phyloP scores from a whole-genome alignment of 2,888 invertebrate genomes.

The Drosophila parthenogenetica region DNA sequence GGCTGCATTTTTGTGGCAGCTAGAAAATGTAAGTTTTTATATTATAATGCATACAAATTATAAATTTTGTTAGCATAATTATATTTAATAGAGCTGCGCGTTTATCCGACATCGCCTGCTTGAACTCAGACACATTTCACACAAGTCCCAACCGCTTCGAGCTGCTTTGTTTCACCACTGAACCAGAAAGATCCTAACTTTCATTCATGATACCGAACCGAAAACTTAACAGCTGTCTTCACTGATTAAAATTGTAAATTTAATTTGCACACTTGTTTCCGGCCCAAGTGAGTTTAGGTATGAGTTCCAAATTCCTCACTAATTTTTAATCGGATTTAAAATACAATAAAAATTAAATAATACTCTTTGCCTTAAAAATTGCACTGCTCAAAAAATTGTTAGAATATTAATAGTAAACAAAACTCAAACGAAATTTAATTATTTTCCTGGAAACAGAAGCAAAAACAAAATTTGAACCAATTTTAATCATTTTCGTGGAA shows the following conservation, averaged over 20 bases:
- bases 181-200: conserved; percentile 66
- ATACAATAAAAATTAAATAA: too few relatives aligned
- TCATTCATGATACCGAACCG: conserved; percentile 50
- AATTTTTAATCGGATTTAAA: too few relatives aligned
- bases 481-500: conserved; percentile 31
- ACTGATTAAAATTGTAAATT: conserved; percentile 50
- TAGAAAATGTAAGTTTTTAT: neutral
- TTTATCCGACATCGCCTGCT: conserved; percentile 38
- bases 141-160: conserved; percentile 66
- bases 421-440: conserved; percentile 2
- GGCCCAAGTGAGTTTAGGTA: neutral
- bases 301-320: neutral
- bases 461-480: neutral
- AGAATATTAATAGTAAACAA: too few relatives aligned
- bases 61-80: conserved; percentile 4
- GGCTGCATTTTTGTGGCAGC: too few relatives aligned
- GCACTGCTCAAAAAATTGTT: conserved; percentile 2
- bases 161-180: conserved; percentile 55
- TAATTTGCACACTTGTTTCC: conserved; percentile 55
- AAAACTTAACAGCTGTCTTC: neutral
- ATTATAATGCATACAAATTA: conserved; percentile 1
- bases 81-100: conserved; percentile 2
- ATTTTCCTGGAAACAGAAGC: conserved; percentile 1
- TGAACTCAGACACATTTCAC: conserved; percentile 16
- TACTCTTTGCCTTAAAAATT: too few relatives aligned